Percentiles rank a stretch among this genome's conserved stretches.
Evolutionary conservation across 2,113 vertebrate genomes (phyloP).

Genomic region (Nipponia nippon): DNA sequence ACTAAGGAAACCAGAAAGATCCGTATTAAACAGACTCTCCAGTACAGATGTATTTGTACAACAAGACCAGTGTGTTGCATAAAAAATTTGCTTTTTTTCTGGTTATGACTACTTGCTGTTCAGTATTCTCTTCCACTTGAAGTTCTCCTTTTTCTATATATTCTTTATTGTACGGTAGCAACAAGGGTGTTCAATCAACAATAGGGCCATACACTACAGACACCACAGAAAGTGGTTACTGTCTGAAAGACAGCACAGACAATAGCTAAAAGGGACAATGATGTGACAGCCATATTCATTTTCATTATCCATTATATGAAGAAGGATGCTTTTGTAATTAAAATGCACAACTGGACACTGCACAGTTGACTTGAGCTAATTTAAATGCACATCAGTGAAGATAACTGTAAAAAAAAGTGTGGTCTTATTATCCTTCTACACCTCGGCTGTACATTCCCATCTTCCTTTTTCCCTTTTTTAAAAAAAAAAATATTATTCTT

Average conservation of each 20-base stretch:
- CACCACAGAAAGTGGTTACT: not conserved
- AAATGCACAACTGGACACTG: not conserved
- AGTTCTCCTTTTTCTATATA: not conserved
- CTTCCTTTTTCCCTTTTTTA: not conserved
- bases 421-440: not conserved
- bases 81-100: not conserved
- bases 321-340: not conserved
- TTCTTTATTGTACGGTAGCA: not conserved
- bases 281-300: not conserved
- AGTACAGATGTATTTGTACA: not conserved
- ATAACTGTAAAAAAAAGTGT: not conserved
- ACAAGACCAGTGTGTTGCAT: fast-evolving
- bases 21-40: not conserved
- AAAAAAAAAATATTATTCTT: not conserved
- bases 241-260: not conserved
- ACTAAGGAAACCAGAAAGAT: not conserved
- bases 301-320: not conserved
- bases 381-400: not conserved
- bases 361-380: not conserved
- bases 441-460: not conserved
- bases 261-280: not conserved
- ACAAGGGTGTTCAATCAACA: not conserved
- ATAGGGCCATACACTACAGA: not conserved
- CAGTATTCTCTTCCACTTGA: not conserved
- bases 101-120: not conserved